A percentile compares a stretch with the other conserved stretches of the same genome.
phyloP scores from a whole-genome alignment of 2,113 vertebrate genomes.

The Propithecus coquereli region DNA sequence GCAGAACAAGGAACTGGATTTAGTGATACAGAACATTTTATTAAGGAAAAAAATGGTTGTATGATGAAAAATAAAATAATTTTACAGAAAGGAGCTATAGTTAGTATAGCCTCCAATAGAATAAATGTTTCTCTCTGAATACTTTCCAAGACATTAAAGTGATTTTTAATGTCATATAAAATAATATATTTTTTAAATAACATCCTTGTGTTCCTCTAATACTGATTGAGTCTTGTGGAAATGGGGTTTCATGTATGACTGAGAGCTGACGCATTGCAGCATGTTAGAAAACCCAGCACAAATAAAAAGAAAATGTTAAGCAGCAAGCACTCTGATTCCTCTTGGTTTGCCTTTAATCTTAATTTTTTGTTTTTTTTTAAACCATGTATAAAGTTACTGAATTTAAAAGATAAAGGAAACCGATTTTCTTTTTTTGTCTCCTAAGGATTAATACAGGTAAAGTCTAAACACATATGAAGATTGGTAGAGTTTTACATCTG shows the following conservation, averaged over 20 bases:
- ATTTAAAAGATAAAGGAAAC: slow-evolving; percentile 6
- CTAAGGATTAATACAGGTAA: slow-evolving; percentile 2
- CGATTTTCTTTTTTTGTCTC: not conserved
- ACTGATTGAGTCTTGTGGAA: not conserved
- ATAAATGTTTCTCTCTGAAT: slow-evolving; percentile 1
- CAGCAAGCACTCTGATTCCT: not conserved
- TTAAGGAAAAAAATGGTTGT: not conserved
- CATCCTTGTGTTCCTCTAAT: not conserved
- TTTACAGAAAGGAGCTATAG: not conserved
- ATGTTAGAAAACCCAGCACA: not conserved
- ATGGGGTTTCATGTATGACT: not conserved
- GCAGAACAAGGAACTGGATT: not conserved
- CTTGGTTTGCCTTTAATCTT: slow-evolving; percentile 49
- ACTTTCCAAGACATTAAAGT: not conserved
- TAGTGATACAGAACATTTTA: not conserved
- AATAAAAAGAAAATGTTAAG: not conserved
- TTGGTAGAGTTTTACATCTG: slow-evolving; percentile 39
- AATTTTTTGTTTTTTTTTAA: not conserved
- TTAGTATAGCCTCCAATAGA: not conserved
- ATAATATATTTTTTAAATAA: slow-evolving; percentile 30
- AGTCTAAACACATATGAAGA: slow-evolving; percentile 11
- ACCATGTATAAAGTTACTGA: not conserved
- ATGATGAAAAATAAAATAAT: not conserved
- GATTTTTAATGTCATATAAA: not conserved
- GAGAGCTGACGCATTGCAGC: not conserved